Evolutionary conservation across 2,797 vertebrate genomes (phyloP).

Genomic region (Gymnothorax javanicus): DNA sequence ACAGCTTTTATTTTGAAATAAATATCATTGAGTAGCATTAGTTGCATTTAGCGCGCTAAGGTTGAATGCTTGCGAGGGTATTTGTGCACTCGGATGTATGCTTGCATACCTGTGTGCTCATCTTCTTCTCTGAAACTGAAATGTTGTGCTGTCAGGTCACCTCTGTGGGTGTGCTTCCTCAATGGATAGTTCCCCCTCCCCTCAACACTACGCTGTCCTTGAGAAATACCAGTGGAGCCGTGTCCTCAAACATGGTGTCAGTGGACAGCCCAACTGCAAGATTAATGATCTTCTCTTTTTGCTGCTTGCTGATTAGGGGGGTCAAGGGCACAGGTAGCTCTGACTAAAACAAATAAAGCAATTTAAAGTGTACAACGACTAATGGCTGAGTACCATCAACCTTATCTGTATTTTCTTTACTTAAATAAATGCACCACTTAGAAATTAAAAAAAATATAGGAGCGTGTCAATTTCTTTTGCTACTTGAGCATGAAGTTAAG

Average conservation of each 20-base stretch:
- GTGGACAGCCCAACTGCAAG: neutral
- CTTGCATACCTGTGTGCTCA: neutral
- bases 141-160: neutral
- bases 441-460: neutral
- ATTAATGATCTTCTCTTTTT: slow-evolving; percentile 29
- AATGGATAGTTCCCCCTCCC: slow-evolving; percentile 2
- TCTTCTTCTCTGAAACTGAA: neutral
- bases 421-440: neutral
- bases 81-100: too few relatives aligned
- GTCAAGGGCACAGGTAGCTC: slow-evolving; percentile 13
- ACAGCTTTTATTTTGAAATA: too few relatives aligned
- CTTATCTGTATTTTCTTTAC: neutral
- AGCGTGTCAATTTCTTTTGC: neutral
- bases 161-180: neutral
- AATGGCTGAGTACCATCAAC: neutral
- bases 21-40: too few relatives aligned
- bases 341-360: neutral
- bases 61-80: too few relatives aligned
- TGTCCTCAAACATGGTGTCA: slow-evolving; percentile 21
- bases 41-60: too few relatives aligned
- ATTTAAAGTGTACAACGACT: neutral
- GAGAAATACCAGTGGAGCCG: neutral
- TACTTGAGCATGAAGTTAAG: neutral
- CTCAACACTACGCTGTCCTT: neutral
- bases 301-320: neutral